These are phyloP conservation scores for Coreoperca whiteheadi DNA, from an alignment of 2,113 vertebrate genomes.

Conservation along the genomic window DNA sequence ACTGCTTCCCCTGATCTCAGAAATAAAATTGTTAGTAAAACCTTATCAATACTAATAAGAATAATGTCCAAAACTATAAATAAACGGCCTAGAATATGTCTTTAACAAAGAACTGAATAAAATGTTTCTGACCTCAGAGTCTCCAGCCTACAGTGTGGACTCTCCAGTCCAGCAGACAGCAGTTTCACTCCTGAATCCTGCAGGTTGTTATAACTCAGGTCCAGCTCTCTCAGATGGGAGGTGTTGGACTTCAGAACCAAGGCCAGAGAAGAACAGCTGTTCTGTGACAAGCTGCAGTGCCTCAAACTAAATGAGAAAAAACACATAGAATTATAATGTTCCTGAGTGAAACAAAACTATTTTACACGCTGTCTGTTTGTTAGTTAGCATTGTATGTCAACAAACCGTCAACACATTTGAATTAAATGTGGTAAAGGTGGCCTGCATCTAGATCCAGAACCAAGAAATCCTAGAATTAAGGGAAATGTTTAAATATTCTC, in stretches of 20 bases:
- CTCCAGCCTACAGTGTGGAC: neutral
- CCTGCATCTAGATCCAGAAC: too few relatives aligned
- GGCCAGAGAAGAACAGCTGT: neutral
- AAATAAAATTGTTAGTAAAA: too few relatives aligned
- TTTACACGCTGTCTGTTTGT: neutral
- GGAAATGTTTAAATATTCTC: too few relatives aligned
- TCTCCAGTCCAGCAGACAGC: constrained; percentile 4
- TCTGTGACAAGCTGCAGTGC: neutral
- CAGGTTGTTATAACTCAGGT: constrained; percentile 7
- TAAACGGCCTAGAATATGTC: neutral
- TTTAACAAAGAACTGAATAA: too few relatives aligned
- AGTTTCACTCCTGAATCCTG: neutral
- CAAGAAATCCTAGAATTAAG: too few relatives aligned
- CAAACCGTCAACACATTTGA: neutral
- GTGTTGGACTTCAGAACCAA: neutral
- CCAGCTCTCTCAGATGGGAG: neutral
- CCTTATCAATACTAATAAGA: neutral
- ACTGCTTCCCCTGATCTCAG: too few relatives aligned
- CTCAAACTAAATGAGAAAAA: neutral
- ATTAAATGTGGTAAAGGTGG: neutral
- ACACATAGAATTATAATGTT: neutral
- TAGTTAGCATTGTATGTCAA: neutral
- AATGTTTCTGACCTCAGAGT: neutral
- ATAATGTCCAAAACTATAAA: neutral
- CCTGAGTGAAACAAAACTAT: neutral